Base-by-base conservation (phyloP, 2,888 invertebrate species). In the Boloria selene region DNA sequence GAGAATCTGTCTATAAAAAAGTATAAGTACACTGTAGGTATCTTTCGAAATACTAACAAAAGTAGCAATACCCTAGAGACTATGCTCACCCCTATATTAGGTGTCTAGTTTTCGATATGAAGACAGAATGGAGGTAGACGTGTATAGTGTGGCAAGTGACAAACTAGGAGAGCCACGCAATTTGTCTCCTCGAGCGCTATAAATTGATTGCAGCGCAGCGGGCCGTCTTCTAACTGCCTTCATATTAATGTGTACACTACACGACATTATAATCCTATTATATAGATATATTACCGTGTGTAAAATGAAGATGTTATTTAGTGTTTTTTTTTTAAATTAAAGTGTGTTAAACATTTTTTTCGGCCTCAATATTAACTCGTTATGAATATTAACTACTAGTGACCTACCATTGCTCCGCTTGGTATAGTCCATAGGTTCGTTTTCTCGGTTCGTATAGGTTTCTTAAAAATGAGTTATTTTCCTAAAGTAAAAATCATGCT, bases 161-260 rank as follows among this genome's bases (percentile, higher is more conserved):
- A 80, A 77, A 79, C 72, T 72, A 70, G 73, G 67, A 68, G 75
- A 70, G 71, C 73, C 70, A 79, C 71, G 82, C 82, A 85, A 88
- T 90, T 89, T 87, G 88, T 89, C 84, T 83, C 78, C 70, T 79
- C 76, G 71, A 79, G 78, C 76, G 78, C 82, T 77, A 87, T 87
- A 87, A 90, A 90, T 88, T 89, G 88, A 88, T 89, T 87, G 87
- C 84, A 72, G 75, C 88, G 42, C 88, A 83, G 87, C 86, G 76
- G 84, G 89, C 74, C 66, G 83, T 78, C 86, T 79, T 74, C 83
- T 82, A 79, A 80, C 82, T 80, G 76, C 74, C 79, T 81, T 80
- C 76, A 77, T 82, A 79, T 82, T 86, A 84, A 87, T 84, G 83
- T 83, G 83, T 61, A 64, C 71, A 67, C 65, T 65, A 63, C 62